phyloP scores from a whole-genome alignment of 2,888 invertebrate genomes.

The Drosophila picticornis region DNA sequence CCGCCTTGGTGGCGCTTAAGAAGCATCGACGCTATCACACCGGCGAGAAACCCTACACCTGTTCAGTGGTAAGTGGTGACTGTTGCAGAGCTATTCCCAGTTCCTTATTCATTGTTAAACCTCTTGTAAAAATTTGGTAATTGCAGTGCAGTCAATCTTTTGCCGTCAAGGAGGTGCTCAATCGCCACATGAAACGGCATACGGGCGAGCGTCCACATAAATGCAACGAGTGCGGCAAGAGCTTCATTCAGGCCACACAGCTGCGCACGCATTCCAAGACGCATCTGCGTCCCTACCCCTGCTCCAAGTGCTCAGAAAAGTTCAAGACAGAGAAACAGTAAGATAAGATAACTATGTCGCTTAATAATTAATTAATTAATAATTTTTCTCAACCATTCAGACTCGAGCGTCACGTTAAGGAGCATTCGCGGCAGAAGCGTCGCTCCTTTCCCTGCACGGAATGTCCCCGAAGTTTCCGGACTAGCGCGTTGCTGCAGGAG shows the following conservation, averaged over 20 bases:
- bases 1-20: slow-evolving; percentile 91
- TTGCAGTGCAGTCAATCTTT: slow-evolving; percentile 91
- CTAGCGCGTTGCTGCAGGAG: slow-evolving; percentile 55
- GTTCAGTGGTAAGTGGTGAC: slow-evolving; percentile 86
- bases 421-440: slow-evolving; percentile 65
- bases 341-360: slow-evolving; percentile 28
- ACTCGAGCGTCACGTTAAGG: slow-evolving; percentile 71
- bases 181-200: slow-evolving; percentile 91
- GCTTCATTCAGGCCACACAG: slow-evolving; percentile 94
- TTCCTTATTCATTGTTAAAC: background rate
- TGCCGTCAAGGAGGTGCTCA: slow-evolving; percentile 93
- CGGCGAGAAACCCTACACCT: slow-evolving; percentile 89
- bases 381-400: slow-evolving; percentile 26
- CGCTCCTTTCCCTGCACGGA: slow-evolving; percentile 58
- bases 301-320: slow-evolving; percentile 86
- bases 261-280: slow-evolving; percentile 90
- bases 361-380: no score
- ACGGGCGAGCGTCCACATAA: slow-evolving; percentile 84
- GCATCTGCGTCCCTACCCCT: slow-evolving; percentile 90
- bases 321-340: slow-evolving; percentile 83
- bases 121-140: slow-evolving; percentile 5
- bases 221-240: slow-evolving; percentile 88
- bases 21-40: slow-evolving; percentile 89
- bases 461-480: slow-evolving; percentile 69
- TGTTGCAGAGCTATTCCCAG: background rate